Evolutionary conservation across 2,888 invertebrate genomes (phyloP).

Genomic region (Aspidiotus rigidus): DNA sequence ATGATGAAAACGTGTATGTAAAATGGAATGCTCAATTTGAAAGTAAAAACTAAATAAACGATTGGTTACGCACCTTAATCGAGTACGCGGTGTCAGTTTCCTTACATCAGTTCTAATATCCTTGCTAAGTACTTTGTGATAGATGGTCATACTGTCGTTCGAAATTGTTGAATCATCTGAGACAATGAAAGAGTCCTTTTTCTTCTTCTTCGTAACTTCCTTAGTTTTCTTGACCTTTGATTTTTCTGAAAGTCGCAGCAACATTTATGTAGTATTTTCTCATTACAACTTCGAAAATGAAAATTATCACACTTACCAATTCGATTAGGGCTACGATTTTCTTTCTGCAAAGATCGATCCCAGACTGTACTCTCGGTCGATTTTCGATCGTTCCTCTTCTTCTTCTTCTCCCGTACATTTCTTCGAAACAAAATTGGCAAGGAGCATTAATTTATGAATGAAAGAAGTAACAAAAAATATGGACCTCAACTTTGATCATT

Average conservation of each 20-base stretch:
- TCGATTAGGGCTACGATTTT: too few relatives aligned
- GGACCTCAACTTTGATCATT: neutral
- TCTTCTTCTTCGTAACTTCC: neutral
- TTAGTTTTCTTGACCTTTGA: neutral
- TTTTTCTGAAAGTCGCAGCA: slow-evolving; percentile 7
- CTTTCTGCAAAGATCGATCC: too few relatives aligned
- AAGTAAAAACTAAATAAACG: neutral
- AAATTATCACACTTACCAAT: too few relatives aligned
- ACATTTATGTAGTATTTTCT: neutral
- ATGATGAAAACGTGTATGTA: too few relatives aligned
- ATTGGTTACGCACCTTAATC: slow-evolving; percentile 17
- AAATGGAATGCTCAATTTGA: neutral
- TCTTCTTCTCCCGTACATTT: too few relatives aligned
- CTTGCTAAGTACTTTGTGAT: slow-evolving; percentile 15
- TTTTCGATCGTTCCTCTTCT: too few relatives aligned
- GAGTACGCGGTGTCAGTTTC: slow-evolving; percentile 21
- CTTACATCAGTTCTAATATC: slow-evolving; percentile 19
- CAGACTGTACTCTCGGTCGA: too few relatives aligned
- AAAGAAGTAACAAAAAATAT: neutral
- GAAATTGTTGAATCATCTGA: slow-evolving; percentile 23
- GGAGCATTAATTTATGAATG: neutral
- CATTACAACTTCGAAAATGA: too few relatives aligned
- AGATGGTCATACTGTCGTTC: slow-evolving; percentile 14
- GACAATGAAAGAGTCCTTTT: slow-evolving; percentile 25
- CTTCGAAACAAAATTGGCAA: neutral